Base-by-base conservation (phyloP, 2,888 invertebrate species). In the Lapara coniferarum region DNA sequence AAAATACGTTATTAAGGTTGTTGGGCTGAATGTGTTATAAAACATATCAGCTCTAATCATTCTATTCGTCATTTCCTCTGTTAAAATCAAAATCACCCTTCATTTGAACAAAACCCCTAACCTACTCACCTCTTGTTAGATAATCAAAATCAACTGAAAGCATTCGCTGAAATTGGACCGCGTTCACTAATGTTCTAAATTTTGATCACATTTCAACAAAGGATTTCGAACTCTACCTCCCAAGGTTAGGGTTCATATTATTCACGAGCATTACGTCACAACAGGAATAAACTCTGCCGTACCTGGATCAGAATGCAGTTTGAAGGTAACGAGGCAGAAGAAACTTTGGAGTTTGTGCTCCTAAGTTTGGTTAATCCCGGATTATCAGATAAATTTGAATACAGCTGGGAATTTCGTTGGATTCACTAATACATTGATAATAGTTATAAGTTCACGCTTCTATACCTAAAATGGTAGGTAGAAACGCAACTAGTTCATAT, bases 241-340 rank as follows among this genome's bases (percentile, higher is more conserved):
- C 3, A 4, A 16, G n/a, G 6, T 8, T 59, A 59, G 16, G 59
- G n/a, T 44, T 46, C 10, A 37, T 16, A 59, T 44, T 59, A 10
- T 59, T 37, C 2, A 6, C 14, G 37, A 37, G 58, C 44, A 10
- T 59, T n/a, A 59, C 44, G 14, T 59, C 14, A 14, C 44, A 13
- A n/a, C 59, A 59, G 16, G 59, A 59, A 59, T 44, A 44, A 59
- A 44, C 59, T 59, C 59, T 59, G 57, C 57, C 57, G 30, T 58
- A 59, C 59, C 59, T 59, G 59, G 59, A 59, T 59, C 59, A 59
- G 59, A 59, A 59, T 59, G 59, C 59, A 59, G 59, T 59, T 59
- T 59, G 59, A 44, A n/a, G 59, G 59, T 44, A 59, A 59, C 44
- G 59, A 59, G 59, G 10, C 44, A 59, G 59, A 59, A 59, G 59